Conservation (phyloP, 2,797 vertebrate genomes). For the Prionace glauca region DNA sequence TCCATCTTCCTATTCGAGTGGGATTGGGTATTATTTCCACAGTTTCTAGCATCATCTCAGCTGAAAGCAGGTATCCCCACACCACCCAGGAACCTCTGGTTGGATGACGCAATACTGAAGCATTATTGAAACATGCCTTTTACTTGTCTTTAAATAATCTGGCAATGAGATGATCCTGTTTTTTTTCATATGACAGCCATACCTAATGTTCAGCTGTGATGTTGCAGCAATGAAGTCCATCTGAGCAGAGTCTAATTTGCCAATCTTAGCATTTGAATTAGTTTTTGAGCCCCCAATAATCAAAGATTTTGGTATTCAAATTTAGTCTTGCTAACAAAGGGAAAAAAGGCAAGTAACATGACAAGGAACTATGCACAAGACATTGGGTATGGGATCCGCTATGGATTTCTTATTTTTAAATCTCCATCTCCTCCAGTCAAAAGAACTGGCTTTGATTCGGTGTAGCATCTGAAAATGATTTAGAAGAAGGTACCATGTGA, state of each 20-base stretch:
- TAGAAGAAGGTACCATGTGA: too few relatives aligned
- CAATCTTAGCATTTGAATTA: background rate
- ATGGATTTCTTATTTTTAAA: background rate
- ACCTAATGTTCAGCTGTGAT: background rate
- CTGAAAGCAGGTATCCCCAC: background rate
- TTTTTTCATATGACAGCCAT: background rate
- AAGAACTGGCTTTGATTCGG: background rate
- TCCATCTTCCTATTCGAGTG: background rate
- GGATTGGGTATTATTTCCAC: background rate
- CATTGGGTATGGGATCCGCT: too few relatives aligned
- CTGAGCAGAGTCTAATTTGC: background rate
- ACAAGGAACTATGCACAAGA: background rate
- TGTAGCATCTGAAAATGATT: too few relatives aligned
- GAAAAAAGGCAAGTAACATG: background rate
- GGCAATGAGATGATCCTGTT: background rate
- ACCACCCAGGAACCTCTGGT: background rate
- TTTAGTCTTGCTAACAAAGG: background rate
- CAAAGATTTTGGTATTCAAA: background rate
- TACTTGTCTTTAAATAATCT: background rate
- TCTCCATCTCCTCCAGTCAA: background rate
- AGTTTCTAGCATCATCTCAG: background rate
- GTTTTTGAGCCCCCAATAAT: background rate
- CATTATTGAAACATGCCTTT: background rate
- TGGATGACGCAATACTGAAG: background rate
- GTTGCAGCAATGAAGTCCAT: background rate